Percentiles rank a stretch among this genome's conserved stretches.
These are phyloP conservation scores for Uria aalge DNA, from an alignment of 2,113 vertebrate species.

Conservation along the genomic window DNA sequence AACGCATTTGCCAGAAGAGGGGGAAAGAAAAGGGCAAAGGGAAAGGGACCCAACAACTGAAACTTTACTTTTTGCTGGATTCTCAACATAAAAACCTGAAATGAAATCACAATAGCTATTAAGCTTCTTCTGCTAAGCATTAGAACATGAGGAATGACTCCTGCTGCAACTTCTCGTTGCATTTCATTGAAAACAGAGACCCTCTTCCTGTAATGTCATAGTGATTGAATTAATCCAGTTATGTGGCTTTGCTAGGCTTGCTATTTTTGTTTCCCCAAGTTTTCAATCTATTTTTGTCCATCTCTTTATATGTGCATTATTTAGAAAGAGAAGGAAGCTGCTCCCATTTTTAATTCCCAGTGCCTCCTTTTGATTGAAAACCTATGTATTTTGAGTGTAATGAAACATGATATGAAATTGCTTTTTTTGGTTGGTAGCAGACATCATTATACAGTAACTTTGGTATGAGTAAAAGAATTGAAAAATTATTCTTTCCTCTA, in stretches of 20 bases:
- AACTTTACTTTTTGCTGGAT: not conserved
- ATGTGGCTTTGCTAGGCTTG: slow-evolving; percentile 19
- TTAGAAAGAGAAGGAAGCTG: not conserved
- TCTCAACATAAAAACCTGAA: not conserved
- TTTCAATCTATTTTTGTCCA: slow-evolving; percentile 28
- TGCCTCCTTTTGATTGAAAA: not conserved
- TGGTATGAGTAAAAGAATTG: not conserved
- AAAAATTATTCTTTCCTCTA: not conserved
- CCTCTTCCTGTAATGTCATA: slow-evolving; percentile 13
- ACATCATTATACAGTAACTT: not conserved
- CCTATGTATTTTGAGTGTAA: not conserved
- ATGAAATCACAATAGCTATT: not conserved
- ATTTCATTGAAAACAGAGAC: slow-evolving; percentile 8
- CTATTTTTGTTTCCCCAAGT: slow-evolving; percentile 46
- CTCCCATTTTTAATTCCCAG: not conserved
- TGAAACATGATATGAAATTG: not conserved
- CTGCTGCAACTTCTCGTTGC: not conserved
- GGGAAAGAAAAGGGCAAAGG: not conserved
- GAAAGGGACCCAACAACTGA: not conserved
- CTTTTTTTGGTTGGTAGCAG: not conserved
- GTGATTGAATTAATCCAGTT: slow-evolving; percentile 20
- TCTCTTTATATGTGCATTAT: not conserved
- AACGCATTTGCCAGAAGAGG: not conserved
- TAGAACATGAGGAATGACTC: not conserved
- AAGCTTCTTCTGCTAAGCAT: not conserved